Base-by-base conservation (phyloP, 2,888 invertebrate genomes). In the Ephialtes manifestator region DNA sequence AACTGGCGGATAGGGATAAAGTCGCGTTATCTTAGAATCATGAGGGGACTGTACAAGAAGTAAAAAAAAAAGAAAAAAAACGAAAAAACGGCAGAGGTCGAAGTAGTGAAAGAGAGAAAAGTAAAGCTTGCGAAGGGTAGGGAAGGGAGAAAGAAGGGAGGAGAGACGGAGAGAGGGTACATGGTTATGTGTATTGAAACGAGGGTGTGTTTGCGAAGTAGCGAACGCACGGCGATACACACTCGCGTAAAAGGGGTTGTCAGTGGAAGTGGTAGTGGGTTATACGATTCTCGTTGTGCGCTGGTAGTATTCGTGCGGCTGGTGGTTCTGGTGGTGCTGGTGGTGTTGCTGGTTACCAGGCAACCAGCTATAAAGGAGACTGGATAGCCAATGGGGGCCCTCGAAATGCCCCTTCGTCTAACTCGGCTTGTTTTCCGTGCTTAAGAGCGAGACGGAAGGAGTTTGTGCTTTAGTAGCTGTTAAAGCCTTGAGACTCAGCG, bases 381-480 rank as follows among this genome's bases (percentile, higher is more conserved):
- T 91, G 93, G 91, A 93, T 94, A 90, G 93, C 94, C 94, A 94
- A 94, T 94, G 94, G 93, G 93, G 92, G 93, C 90, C 87, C 92
- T 93, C 93, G 91, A 92, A 93, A 91, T 90, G 90, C 91, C 92
- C 86, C 92, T 91, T 91, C 91, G 91, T 90, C 92, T 92, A 92
- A 92, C 92, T 88, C 92, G 89, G 92, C 92, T 93, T 93, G 93
- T 93, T 94, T 93, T 91, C 89, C 92, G 90, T 91, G 91, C 90
- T 92, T 87, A 88, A 92, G 91, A 93, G 92, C 89, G 92, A 92
- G 92, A 92, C 88, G 90, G 92, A 91, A 89, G 87, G 89, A 92
- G 92, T 92, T 92, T 92, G 92, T 89, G 90, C 93, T 93, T 94
- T 93, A 94, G 93, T 94, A 92, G 94, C 94, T 94, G 93, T 94